Base-by-base conservation (phyloP, 2,797 vertebrate genomes). In the Pteropus rufus region DNA sequence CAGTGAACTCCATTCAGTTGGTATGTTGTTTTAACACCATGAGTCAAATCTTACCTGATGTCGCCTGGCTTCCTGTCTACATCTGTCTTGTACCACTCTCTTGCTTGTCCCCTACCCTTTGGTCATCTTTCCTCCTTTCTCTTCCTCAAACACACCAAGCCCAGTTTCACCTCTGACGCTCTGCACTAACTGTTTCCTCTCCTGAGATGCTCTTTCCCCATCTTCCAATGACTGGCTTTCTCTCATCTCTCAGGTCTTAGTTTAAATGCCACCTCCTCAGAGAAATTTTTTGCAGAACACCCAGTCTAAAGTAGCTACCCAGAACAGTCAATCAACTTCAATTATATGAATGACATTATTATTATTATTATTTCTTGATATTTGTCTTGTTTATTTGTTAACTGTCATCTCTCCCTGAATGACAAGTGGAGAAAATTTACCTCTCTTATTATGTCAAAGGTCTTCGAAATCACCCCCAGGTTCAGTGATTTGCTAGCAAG, bases 181-280 rank as follows among this genome's bases (percentile, higher is more conserved):
- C 64, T 69, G 36, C 18, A 81, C 72, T 83, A 52, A 49, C 54
- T 56, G 2, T 10, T 46, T 15, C 39, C 64, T 86, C 56, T 84
- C 72, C 60, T 69, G 23, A 88, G 91, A 95, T 67, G 10, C 21
- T 79, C 49, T 62, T 77, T 60, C 34, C 29, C 4, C 6, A 88
- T 36, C 36, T 34, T 69, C 44, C 72, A 73, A 86, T 12, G 52
- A 26, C 36, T 70, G 44, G 67, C n/a, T 76, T 70, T 39, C 54
- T 64, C 67, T 69, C 89, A 41, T 80, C 76, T 54, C 44, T 81
- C 23, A 41, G 49, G 88, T 49, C 36, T 84, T 65, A 93, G 21
- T 79, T 84, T 80, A 93, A 91, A 95, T 70, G 24, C 34, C n/a
- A 72, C 46, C 46, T 67, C 79, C 41, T 89, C 73, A 77, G 62